Conservation (phyloP, 2,113 vertebrate species). For the Dryoscopus gambensis region DNA sequence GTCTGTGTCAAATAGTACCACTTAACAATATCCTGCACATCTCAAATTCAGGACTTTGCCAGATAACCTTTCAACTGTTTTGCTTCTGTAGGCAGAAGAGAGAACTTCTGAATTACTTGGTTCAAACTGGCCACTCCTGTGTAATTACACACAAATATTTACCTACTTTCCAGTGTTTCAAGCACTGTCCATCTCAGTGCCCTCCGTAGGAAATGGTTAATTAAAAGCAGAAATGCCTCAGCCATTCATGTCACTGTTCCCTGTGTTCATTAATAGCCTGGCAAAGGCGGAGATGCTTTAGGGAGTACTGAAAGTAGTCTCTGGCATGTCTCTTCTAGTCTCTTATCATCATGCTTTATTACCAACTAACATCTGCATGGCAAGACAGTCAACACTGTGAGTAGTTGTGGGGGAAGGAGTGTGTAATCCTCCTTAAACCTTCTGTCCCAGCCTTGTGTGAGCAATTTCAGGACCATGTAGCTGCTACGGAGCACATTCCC, state of each 20-base stretch:
- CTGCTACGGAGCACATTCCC: neutral
- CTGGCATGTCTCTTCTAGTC: neutral
- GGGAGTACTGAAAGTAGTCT: neutral
- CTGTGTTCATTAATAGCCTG: neutral
- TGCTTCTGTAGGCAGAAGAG: neutral
- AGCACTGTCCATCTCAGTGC: neutral
- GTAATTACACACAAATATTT: neutral
- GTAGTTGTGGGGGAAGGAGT: neutral
- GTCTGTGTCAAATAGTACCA: neutral
- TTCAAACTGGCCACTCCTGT: neutral
- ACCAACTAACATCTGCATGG: neutral
- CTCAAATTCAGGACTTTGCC: neutral
- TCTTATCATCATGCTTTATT: neutral
- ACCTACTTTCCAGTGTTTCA: neutral
- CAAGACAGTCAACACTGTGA: neutral
- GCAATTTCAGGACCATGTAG: neutral
- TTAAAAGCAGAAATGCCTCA: neutral
- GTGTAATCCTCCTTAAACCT: neutral
- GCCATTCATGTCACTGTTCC: neutral
- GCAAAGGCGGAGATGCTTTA: neutral
- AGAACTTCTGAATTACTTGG: neutral
- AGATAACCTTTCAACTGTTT: neutral
- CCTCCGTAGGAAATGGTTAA: neutral
- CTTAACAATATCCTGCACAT: rapidly evolving
- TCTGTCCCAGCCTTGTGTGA: neutral